Conservation (phyloP, 2,797 vertebrate genomes). For the Megalops cyprinoides region DNA sequence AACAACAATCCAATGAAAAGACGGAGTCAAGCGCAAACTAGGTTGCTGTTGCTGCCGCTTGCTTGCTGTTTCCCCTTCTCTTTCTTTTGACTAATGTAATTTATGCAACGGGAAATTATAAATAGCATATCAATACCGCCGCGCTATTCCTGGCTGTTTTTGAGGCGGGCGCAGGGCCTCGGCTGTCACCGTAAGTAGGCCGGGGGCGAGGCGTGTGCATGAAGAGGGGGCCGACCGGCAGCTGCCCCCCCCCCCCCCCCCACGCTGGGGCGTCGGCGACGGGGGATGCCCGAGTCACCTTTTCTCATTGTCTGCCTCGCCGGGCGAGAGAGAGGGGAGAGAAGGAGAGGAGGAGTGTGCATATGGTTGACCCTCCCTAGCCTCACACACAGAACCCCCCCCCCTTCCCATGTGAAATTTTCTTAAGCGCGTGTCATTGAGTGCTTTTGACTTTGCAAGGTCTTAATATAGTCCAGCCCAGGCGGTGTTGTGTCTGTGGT, state of each 20-base stretch:
- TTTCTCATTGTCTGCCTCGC: no score
- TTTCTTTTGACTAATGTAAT: slow-evolving; percentile 72
- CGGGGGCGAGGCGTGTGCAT: slow-evolving; percentile 30
- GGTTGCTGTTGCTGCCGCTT: slow-evolving; percentile 57
- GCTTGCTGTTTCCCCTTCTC: slow-evolving; percentile 9
- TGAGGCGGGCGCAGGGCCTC: slow-evolving; percentile 58
- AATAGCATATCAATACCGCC: slow-evolving; percentile 73
- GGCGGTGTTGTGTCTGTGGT: not conserved
- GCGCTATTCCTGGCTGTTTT: slow-evolving; percentile 60
- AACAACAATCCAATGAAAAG: slow-evolving; percentile 55
- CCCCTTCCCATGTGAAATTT: not conserved
- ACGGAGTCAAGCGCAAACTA: slow-evolving; percentile 54
- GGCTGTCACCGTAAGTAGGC: slow-evolving; percentile 67
- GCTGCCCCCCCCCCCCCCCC: not conserved
- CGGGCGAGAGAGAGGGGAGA: not conserved
- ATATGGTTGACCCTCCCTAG: no score
- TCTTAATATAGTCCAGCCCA: not conserved
- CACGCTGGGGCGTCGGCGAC: not conserved
- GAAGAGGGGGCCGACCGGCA: no score
- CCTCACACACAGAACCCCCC: no score
- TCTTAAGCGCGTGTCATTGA: not conserved
- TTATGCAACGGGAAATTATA: slow-evolving; percentile 75
- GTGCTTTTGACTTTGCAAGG: not conserved
- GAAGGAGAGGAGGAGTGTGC: not conserved
- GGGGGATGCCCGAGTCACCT: no score